Base-by-base conservation (phyloP, 2,888 invertebrate genomes). In the Thera britannica region DNA sequence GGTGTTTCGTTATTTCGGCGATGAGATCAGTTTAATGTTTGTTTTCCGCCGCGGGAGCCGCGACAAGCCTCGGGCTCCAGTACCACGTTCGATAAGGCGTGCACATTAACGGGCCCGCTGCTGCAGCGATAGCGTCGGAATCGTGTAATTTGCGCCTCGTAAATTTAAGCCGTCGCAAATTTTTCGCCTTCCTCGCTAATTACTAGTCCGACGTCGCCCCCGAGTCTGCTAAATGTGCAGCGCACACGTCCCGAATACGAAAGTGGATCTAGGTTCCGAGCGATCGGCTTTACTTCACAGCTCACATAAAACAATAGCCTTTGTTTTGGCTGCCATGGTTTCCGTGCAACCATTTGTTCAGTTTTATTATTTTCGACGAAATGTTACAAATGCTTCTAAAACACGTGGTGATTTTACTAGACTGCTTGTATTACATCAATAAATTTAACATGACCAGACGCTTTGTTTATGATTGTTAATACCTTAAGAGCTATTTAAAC, bases 131-230 rank as follows among this genome's bases (percentile, higher is more conserved):
- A 93, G 90, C 90, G 88, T 81, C 85, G 83, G 86, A 89, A 88
- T 92, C 87, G 89, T 90, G 92, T 92, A 93, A 93, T 93, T 93
- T 93, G 90, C 92, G 89, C 93, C 90, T 92, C 93, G 93, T 93
- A 93, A 93, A 93, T 93, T 93, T 89, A 88, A 91, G 87, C 90
- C 84, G 90, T 93, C 90, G 92, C 93, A 92, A 92, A 92, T 93
- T 93, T 93, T 93, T 93, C 92, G 92, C 89, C 86, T 90, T 89
- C 88, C 88, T 84, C 84, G 88, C 93, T 93, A 93, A 93, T 93
- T 93, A 93, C 91, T 88, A 92, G 90, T 90, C 90, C 85, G 83
- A 84, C 84, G 85, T 83, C 90, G 90, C 90, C 91, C 91, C 87
- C 83, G 90, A 90, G 90, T 89, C 90, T 89, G 87, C 87, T 91